Conservation (phyloP, 2,888 invertebrate species). For the Callyntrura sp. region DNA sequence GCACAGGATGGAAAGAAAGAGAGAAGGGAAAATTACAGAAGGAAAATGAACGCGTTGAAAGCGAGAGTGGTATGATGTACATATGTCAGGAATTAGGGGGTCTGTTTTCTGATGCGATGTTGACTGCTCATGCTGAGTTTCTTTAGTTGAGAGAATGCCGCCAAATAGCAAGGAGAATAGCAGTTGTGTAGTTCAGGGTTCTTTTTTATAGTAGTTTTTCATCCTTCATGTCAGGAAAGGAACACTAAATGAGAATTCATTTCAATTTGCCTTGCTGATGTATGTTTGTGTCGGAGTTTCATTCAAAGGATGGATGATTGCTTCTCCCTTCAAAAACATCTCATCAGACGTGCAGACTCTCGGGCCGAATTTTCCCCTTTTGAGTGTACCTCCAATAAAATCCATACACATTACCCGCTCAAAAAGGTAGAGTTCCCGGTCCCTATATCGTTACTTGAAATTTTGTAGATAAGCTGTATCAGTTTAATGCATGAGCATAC, state of each 20-base stretch:
- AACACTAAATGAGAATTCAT: constrained; percentile 43
- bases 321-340: constrained; percentile 21
- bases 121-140: constrained; percentile 30
- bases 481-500: too few species aligned
- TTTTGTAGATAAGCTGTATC: too few species aligned
- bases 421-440: too few species aligned
- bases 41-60: not conserved
- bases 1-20: not conserved
- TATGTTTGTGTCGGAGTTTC: not conserved
- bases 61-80: not conserved
- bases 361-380: not conserved
- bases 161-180: not conserved
- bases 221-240: not conserved
- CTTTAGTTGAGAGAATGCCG: not conserved
- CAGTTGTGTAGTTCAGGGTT: not conserved
- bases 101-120: not conserved
- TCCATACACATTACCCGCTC: not conserved
- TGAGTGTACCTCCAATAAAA: not conserved
- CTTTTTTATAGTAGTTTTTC: not conserved
- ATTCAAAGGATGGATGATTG: not conserved
- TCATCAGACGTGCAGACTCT: not conserved
- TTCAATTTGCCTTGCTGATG: constrained; percentile 23
- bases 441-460: too few species aligned
- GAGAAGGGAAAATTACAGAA: not conserved
- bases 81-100: not conserved